phyloP scores from a whole-genome alignment of 2,888 invertebrate genomes.

The Tethea ocularis region DNA sequence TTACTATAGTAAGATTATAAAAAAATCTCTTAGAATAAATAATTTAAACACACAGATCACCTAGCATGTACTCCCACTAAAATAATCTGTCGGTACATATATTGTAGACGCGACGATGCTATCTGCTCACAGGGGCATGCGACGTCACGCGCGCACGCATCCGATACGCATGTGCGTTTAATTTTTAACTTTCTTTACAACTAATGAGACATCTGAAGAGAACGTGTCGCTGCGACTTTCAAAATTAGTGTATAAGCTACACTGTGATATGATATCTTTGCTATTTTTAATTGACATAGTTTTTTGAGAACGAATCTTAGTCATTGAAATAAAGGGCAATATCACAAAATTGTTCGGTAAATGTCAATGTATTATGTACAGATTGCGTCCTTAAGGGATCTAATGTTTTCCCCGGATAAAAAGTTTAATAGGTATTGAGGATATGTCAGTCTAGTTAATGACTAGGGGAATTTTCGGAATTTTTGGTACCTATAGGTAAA shows the following conservation, averaged over 20 bases:
- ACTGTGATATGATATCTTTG: slow-evolving; percentile 7
- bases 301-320: not conserved
- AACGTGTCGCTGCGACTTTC: slow-evolving; percentile 3
- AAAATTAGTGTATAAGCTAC: slow-evolving; percentile 7
- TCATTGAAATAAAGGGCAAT: no score
- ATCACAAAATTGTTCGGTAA: no score
- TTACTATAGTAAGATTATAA: no score
- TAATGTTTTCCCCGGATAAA: no score
- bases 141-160: slow-evolving; percentile 55
- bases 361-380: no score
- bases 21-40: no score
- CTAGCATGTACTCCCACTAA: not conserved
- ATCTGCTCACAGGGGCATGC: slow-evolving; percentile 50
- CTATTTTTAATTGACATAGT: not conserved
- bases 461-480: no score
- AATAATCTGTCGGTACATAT: slow-evolving; percentile 18
- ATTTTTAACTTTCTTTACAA: slow-evolving; percentile 16
- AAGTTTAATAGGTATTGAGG: no score
- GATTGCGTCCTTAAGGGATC: no score
- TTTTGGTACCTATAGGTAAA: no score
- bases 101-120: slow-evolving; percentile 38
- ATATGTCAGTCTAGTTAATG: no score
- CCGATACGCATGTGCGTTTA: slow-evolving; percentile 11
- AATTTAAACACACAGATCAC: not conserved
- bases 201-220: slow-evolving; percentile 5